phyloP scores from a whole-genome alignment of 2,113 vertebrate genomes.

The Setophaga coronata region DNA sequence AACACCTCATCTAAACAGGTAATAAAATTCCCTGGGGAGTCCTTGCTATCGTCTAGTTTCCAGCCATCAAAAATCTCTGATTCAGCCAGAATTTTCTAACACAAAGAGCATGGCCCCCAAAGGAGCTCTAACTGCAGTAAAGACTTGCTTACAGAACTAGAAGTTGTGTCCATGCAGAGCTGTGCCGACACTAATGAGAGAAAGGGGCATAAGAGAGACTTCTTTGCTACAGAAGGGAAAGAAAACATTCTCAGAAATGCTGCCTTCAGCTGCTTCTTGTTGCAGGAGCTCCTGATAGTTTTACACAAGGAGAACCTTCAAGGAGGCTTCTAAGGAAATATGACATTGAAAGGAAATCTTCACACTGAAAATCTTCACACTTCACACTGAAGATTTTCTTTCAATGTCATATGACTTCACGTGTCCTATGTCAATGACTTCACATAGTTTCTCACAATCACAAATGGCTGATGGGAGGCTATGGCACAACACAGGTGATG shows the following conservation, averaged over 20 bases:
- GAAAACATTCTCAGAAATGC: background rate
- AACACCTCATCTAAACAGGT: background rate
- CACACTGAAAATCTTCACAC: background rate
- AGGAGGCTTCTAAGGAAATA: background rate
- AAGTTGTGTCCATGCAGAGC: background rate
- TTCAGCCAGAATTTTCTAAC: background rate
- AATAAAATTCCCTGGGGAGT: background rate
- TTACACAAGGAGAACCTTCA: background rate
- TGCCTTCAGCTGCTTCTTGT: background rate
- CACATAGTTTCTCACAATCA: background rate
- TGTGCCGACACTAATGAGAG: background rate
- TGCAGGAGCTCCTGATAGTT: background rate
- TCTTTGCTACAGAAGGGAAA: background rate
- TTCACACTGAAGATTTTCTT: background rate
- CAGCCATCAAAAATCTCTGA: background rate
- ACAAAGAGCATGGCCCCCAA: background rate
- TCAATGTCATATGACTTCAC: too few relatives aligned
- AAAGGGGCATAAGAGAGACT: background rate
- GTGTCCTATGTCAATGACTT: too few relatives aligned
- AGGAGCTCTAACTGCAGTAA: background rate
- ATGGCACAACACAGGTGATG: background rate
- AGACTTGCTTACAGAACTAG: background rate
- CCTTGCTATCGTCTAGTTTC: background rate
- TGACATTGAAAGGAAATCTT: background rate
- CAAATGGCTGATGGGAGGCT: rapidly evolving